Evolutionary conservation across 1,140 invertebrate species (phyloP), one percentile per base, ranked within the genome.

Genomic region (Drosophila ironensis): DNA sequence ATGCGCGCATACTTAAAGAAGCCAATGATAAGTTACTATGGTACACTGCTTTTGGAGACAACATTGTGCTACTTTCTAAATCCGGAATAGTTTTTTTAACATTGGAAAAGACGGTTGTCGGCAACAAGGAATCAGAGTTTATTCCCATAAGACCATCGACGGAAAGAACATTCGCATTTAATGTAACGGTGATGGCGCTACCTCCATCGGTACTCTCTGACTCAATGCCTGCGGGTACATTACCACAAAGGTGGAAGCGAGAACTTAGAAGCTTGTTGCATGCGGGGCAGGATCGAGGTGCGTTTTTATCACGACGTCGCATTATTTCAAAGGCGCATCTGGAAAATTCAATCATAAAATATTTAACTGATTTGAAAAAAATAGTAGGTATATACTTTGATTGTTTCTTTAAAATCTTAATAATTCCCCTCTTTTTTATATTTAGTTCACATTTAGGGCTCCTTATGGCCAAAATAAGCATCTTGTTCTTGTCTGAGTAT

Each of bases 291-390:
- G 88, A 67, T 11, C 88, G 40, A 90, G 81, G 66, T 91, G 92
- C 66, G 84, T 93, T 94, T 70, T 94, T 93, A 61, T 93, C 93
- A 16, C 93, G 91, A 46, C 91, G 90, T 27, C 93, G 91, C 56
- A 95, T 88, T 25, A 95, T 92, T 63, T 95, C 94, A 73, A 94
- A 92, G 12, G 94, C 94, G 86, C 94, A 95, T 88, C 94, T 95
- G 75, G 17, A 11, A 44, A 12, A 24, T 20, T 35, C 0, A 19
- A 20, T 9, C 6, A 20, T 19, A 7, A 7, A 16, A 25, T 9
- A 12, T 24, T 40, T 0, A 11, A 19, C 12, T 17, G 1, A 2
- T 42, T 7, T 14, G 11, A 12, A 14, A 33, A 2, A n/a, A n/a
- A n/a, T n/a, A n/a, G n/a, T n/a, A n/a, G n/a, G n/a, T n/a, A n/a